A percentile compares a stretch with the other conserved stretches of the same genome.
These are phyloP conservation scores for Malaclemys terrapin DNA, from an alignment of 2,113 vertebrate genomes.

Conservation along the genomic window DNA sequence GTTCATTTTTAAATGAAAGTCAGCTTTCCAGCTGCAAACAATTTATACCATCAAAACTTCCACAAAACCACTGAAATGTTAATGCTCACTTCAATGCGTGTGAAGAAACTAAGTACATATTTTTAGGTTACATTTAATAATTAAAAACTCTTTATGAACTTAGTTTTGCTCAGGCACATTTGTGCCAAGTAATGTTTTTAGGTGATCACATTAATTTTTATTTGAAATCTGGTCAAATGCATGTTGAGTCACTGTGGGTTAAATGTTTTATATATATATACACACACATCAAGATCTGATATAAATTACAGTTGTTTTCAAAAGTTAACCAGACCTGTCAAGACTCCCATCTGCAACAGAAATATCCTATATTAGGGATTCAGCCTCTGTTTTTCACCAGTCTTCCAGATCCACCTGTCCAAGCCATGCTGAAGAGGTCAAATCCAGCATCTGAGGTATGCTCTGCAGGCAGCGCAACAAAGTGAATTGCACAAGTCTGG, in stretches of 20 bases:
- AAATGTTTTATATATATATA: background rate
- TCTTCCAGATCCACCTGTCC: background rate
- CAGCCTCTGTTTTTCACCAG: background rate
- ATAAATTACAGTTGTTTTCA: constrained; percentile 6
- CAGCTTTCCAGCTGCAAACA: constrained; percentile 56
- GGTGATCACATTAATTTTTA: background rate
- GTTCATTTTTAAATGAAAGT: constrained; percentile 70
- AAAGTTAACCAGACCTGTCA: background rate
- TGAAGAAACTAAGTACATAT: background rate
- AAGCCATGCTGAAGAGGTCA: background rate
- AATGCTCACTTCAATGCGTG: constrained; percentile 11
- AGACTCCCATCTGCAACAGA: constrained; percentile 8
- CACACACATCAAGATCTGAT: background rate
- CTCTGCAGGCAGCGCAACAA: background rate
- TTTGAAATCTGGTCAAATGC: background rate
- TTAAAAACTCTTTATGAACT: background rate
- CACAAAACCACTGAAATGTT: constrained; percentile 48
- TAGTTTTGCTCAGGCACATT: background rate
- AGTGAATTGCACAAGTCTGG: background rate
- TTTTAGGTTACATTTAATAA: background rate
- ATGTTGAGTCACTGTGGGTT: background rate
- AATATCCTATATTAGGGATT: background rate
- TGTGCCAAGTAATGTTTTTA: background rate
- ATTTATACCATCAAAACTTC: constrained; percentile 47
- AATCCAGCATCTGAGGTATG: background rate